Evolutionary conservation across 2,113 vertebrate genomes (phyloP).

Genomic region (Datnioides undecimradiatus): DNA sequence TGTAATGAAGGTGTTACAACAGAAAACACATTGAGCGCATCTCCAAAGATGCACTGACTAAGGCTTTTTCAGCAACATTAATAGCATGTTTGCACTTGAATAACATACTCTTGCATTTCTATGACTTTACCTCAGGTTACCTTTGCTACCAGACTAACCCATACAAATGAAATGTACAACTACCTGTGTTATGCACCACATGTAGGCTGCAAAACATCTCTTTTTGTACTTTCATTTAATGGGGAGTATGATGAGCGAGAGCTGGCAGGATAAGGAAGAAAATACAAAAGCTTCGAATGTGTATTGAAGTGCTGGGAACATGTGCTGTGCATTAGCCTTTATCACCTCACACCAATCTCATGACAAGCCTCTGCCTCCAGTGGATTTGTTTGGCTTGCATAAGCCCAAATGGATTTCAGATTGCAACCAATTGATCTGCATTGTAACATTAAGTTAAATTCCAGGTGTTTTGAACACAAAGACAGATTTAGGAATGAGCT

Average conservation of each 20-base stretch:
- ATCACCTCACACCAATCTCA: neutral
- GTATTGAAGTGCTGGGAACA: neutral
- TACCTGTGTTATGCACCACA: neutral
- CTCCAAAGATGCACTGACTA: neutral
- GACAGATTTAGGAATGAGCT: neutral
- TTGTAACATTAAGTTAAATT: too few species aligned
- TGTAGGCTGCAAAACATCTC: neutral
- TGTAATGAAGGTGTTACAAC: too few species aligned
- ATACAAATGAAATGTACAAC: neutral
- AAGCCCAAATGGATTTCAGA: too few species aligned
- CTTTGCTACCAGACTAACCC: neutral
- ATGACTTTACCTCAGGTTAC: neutral
- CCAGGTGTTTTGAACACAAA: neutral
- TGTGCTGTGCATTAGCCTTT: neutral
- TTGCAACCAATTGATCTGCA: too few species aligned
- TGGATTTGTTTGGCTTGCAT: neutral
- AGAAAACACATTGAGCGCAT: neutral
- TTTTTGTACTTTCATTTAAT: too few species aligned
- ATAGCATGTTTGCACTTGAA: constrained; percentile 27
- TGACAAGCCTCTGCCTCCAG: neutral
- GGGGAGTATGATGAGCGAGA: neutral
- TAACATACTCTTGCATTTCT: constrained; percentile 15
- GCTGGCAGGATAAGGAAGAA: neutral
- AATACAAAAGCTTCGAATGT: neutral
- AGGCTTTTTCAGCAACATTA: neutral